Base-by-base conservation (phyloP, 2,888 invertebrate species). In the Standfussiana lucernea region DNA sequence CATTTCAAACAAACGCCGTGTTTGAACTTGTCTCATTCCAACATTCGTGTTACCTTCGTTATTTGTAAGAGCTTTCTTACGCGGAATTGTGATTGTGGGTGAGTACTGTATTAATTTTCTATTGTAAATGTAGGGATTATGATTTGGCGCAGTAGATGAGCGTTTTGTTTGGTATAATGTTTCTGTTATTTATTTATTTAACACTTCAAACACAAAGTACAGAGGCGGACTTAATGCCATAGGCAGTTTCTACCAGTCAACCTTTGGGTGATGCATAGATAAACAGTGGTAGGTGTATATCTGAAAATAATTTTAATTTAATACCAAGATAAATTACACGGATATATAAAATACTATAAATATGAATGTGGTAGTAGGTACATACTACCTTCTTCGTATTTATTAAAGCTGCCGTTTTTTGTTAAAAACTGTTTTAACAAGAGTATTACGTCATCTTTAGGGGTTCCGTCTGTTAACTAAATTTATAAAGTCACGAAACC, bases 1-100 rank as follows among this genome's bases (percentile, higher is more conserved):
- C 89, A 87, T 91, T 90, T 88, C 83, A 83, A 88, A 91, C 73
- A 69, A 21, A 61, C 28, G 28, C 77, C 78, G 82, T 73, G 80
- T 76, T 83, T 77, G 71, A 72, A 80, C 77, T 84, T 59, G 69
- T 83, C 79, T 72, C 35, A 50, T 84, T 79, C 73, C 50, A 40
- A 35, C 77, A 40, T 76, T 80, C 66, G 74, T 72, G 47, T 69
- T 81, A 78, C 78, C 59, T 81, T 45, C 45, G 75, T 81, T 76
- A 73, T 84, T 72, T 69, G 83, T 79, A 74, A 67, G 50, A 64
- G 56, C 68, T 76, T 75, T 70, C 67, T 75, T 65, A 68, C 15
- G 53, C 21, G 32, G 53, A 56, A 61, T 37, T 37, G 15, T 32
- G 35, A 56, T 56, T 40, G 28, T 11, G n/a, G 15, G 10, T 11